These are phyloP conservation scores for Agrotis clavis DNA, from an alignment of 2,888 invertebrate genomes.

Conservation along the genomic window DNA sequence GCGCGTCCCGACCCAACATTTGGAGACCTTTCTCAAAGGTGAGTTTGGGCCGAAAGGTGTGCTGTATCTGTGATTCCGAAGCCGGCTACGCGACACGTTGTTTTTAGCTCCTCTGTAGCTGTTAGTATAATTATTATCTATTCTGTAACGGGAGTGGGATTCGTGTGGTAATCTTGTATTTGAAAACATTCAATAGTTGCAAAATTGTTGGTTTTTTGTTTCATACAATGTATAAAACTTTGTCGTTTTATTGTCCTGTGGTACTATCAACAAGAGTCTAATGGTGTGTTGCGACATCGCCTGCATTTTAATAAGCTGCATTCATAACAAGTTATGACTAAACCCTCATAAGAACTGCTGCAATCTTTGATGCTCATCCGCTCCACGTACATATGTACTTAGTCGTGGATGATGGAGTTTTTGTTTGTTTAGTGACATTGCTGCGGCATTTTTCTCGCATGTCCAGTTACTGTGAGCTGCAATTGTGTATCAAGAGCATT, in stretches of 20 bases:
- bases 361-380: constrained; percentile 17
- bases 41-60: too few species aligned
- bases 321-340: constrained; percentile 1
- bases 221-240: too few species aligned
- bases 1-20: too few species aligned
- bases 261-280: background rate
- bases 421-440: constrained; percentile 2
- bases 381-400: background rate
- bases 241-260: background rate
- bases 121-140: background rate
- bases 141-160: background rate
- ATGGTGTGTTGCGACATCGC: background rate
- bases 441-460: background rate
- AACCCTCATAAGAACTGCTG: constrained; percentile 27
- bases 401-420: background rate
- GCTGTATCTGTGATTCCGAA: too few species aligned
- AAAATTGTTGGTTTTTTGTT: too few species aligned
- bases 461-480: background rate
- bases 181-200: too few species aligned
- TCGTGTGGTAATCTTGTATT: background rate
- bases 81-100: too few species aligned
- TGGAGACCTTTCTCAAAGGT: too few species aligned
- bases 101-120: background rate
- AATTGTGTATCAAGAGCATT: background rate
- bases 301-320: constrained; percentile 31